Base-by-base conservation (phyloP, 2,888 invertebrate species). In the Desoria tigrina region DNA sequence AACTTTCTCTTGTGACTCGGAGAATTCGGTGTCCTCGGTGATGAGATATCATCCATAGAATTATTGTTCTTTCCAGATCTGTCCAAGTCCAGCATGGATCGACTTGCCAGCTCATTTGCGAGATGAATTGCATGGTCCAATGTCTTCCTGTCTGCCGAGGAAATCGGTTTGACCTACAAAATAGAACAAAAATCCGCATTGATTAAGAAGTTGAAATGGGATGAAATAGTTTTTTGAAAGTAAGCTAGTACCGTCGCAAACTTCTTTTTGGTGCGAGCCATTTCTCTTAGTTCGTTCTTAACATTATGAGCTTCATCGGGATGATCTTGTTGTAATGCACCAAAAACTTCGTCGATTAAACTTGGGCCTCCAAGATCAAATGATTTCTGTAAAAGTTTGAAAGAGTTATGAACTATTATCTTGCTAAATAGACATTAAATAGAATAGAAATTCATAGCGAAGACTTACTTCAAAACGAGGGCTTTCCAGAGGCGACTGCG, bases 71-170 rank as follows among this genome's bases (percentile, higher is more conserved):
- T 76, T 56, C 73, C 73, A 27, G 74, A 66, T 28, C 78, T 69
- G 72, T 80, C 80, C 55, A 80, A 71, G 61, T 81, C 81, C 59
- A 79, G 77, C 81, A 82, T 83, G 75, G 80, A 88, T 83, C 86
- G 85, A 55, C 88, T 87, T 51, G 92, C 93, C 67, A 95, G 85
- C 82, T 95, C 94, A 80, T 93, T 93, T 23, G 94, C 95, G 82
- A 95, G 85, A 60, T 93, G 93, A 69, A 95, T 94, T 0, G 95
- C 96, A 23, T 90, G 90, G 77, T 96, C 92, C 67, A 97, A 83
- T 9, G 92, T 92, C 80, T 88, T 91, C 79, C 93, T 89, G 78
- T 96, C 96, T 68, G 94, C 89, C 0, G 94, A 90, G 14, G 95
- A 95, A 82, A 97, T 94, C 2, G 90, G 92, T 80, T 95, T 96